Conservation (phyloP, 1,140 invertebrate species). For the Parasteatoda tepidariorum region DNA sequence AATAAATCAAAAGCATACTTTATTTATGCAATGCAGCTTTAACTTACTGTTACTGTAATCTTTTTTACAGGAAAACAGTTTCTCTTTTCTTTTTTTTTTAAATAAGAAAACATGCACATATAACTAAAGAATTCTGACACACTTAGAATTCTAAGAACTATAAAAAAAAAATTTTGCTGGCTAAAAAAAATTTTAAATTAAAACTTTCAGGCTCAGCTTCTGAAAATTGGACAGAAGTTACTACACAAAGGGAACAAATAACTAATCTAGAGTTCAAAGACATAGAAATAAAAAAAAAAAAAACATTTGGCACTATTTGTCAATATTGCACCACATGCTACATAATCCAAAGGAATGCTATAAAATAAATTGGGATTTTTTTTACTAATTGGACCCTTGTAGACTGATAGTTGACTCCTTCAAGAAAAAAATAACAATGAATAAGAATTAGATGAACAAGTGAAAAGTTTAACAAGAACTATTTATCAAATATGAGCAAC, state of each 20-base stretch:
- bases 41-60: too few species aligned
- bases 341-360: conserved; percentile 55
- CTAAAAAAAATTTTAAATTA: too few species aligned
- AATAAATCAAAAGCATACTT: too few species aligned
- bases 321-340: conserved; percentile 57
- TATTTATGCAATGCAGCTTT: too few species aligned
- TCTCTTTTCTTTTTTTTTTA: too few species aligned
- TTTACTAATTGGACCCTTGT: conserved; percentile 58
- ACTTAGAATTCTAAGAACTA: too few species aligned
- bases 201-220: background rate
- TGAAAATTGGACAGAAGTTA: background rate
- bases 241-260: conserved; percentile 34
- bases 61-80: too few species aligned
- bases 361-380: conserved; percentile 26
- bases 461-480: conserved; percentile 8
- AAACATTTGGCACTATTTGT: conserved; percentile 58
- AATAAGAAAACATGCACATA: too few species aligned
- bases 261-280: conserved; percentile 27
- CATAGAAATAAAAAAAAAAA: conserved; percentile 38
- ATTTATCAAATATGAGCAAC: conserved; percentile 25
- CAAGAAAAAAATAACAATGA: conserved; percentile 10
- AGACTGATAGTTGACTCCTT: conserved; percentile 42
- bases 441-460: conserved; percentile 9
- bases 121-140: too few species aligned
- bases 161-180: too few species aligned